A percentile compares a stretch with the other conserved stretches of the same genome.
These are phyloP conservation scores for Muraenolepis orangiensis DNA, from an alignment of 2,797 vertebrate genomes.

Conservation along the genomic window DNA sequence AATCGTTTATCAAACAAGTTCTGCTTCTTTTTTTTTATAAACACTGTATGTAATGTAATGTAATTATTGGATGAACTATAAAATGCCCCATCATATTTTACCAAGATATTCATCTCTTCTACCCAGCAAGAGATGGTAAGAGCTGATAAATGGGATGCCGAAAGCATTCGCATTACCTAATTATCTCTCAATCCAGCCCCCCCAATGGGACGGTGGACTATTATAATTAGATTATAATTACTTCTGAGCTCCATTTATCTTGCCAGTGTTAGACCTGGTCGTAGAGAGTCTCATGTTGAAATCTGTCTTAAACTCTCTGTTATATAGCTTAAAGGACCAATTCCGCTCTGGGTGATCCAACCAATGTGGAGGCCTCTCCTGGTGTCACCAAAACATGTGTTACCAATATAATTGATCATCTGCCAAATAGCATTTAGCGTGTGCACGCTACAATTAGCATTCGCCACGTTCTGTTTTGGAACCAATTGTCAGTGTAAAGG, in stretches of 20 bases:
- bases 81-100: constrained; percentile 2
- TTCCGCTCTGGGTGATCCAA: background rate
- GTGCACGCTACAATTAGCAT: too few relatives aligned
- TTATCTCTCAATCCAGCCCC: constrained; percentile 1
- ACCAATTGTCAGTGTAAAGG: background rate
- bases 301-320: background rate
- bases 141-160: constrained; percentile 6
- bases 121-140: background rate
- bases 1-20: background rate
- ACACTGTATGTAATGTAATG: background rate
- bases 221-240: constrained; percentile 2
- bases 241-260: background rate
- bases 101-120: constrained; percentile 2
- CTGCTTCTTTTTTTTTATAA: background rate
- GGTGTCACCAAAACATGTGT: too few relatives aligned
- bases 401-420: too few relatives aligned
- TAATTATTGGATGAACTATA: background rate
- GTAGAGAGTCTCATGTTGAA: background rate
- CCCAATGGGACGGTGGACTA: background rate
- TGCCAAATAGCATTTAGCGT: too few relatives aligned
- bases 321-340: background rate
- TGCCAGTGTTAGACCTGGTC: background rate
- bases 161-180: background rate
- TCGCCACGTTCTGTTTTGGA: too few relatives aligned
- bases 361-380: background rate